Conservation (phyloP, 2,113 vertebrate genomes). For the Eolophus roseicapilla region DNA sequence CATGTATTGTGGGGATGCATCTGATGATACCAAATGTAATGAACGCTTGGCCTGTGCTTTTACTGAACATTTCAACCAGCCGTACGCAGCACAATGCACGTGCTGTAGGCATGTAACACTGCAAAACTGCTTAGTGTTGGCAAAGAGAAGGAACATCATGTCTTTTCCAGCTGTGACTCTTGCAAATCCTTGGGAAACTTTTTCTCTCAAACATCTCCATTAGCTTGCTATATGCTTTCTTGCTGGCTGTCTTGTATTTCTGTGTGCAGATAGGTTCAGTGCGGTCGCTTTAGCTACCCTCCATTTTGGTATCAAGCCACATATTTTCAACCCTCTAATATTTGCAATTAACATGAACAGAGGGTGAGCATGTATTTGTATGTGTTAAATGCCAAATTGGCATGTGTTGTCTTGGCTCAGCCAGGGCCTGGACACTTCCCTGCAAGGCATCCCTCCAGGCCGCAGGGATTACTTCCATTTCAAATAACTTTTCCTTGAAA, state of each 20-base stretch:
- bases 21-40: not conserved
- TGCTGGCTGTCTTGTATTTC: not conserved
- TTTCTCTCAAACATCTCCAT: not conserved
- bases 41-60: not conserved
- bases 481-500: slow-evolving; percentile 6
- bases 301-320: slow-evolving; percentile 5
- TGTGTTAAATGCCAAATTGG: slow-evolving; percentile 7
- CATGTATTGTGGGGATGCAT: not conserved
- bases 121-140: not conserved
- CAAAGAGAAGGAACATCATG: not conserved
- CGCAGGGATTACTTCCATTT: not conserved
- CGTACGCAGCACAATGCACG: not conserved
- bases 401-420: not conserved
- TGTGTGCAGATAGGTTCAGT: not conserved
- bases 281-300: not conserved
- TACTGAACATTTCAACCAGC: not conserved
- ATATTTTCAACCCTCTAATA: not conserved
- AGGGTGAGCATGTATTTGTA: not conserved
- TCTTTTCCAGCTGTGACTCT: slow-evolving; percentile 22
- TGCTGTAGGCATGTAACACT: not conserved
- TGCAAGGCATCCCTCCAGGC: not conserved
- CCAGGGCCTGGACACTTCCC: not conserved
- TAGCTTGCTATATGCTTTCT: not conserved
- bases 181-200: slow-evolving; percentile 19
- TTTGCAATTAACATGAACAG: slow-evolving; percentile 10